Base-by-base conservation (phyloP, 2,113 vertebrate species). In the Phyllopteryx taeniolatus region DNA sequence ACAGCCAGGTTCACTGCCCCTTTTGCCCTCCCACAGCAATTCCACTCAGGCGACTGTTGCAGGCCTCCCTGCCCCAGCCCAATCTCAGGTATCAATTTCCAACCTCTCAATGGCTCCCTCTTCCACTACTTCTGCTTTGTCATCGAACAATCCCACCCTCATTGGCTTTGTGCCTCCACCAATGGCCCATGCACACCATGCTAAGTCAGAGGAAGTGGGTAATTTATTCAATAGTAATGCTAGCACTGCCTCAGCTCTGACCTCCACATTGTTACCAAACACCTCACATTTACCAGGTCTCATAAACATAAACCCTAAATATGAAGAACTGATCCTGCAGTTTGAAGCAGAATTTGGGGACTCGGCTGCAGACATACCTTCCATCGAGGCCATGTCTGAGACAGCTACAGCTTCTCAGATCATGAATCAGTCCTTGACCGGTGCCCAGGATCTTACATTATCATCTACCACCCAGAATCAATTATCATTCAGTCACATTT, bases 321-420 rank as follows among this genome's bases (percentile, higher is more conserved):
- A 96, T 27, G 96, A 98, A 91, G 96, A 97, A 69, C 93, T 99
- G 70, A 96, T 99, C 86, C 94, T 94, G 72, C 96, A 97, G 85
- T 97, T 98, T 70, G 97, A 98, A 91, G 96, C 96, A 0, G 96
- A 98, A 88, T 98, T 98, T 67, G 97, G 95, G 73, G 95, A 96
- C 85, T 76, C 87, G 71, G 74, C 42, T 81, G 0, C 87, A 83
- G 90, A 54, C 69, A 8, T 47, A 62, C 85, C 93, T 0, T 76
- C 86, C 47, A 75, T 46, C 78, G 82, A 90, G 71, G 60, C 83
- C 5, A 64, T 62, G 62, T 77, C 83, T 22, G 78, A 70, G 72
- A 87, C 43, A 44, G 51, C 77, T 54, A 59, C 73, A 62, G 56
- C 68, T 69, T 74, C 78, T 79, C 79, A 79, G 64, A 56, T 22